phyloP scores from a whole-genome alignment of 2,797 vertebrate species.

The Serranus cabrilla region DNA sequence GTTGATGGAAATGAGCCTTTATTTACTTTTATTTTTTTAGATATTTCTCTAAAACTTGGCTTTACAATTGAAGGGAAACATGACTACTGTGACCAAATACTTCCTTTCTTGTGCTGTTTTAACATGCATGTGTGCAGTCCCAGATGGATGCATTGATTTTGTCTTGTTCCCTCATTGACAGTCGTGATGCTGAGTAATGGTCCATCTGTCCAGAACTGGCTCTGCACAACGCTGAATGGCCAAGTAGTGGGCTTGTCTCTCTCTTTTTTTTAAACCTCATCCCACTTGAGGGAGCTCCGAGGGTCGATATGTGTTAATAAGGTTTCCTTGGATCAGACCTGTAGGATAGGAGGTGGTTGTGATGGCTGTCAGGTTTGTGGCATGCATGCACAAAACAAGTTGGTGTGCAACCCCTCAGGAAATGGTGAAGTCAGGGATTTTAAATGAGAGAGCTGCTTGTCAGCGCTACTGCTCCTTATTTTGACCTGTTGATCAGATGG shows the following conservation, averaged over 20 bases:
- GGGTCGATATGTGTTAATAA: slow-evolving; percentile 60
- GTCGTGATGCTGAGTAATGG: slow-evolving; percentile 74
- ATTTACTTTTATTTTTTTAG: too few species aligned
- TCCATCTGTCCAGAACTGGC: slow-evolving; percentile 68
- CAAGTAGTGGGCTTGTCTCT: slow-evolving; percentile 38
- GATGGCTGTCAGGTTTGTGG: slow-evolving; percentile 19
- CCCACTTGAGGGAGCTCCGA: slow-evolving; percentile 37
- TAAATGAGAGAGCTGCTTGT: slow-evolving; percentile 31
- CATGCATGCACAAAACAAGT: neutral
- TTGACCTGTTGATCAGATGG: slow-evolving; percentile 52
- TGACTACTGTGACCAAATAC: slow-evolving; percentile 9
- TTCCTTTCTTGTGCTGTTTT: slow-evolving; percentile 12
- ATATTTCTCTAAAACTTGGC: too few species aligned
- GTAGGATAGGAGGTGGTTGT: neutral
- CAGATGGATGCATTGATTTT: slow-evolving; percentile 65
- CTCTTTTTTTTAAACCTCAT: slow-evolving; percentile 13
- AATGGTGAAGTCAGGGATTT: slow-evolving; percentile 48
- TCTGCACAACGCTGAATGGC: slow-evolving; percentile 60
- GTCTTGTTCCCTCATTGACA: slow-evolving; percentile 55
- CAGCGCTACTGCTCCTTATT: slow-evolving; percentile 32
- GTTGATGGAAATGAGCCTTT: too few species aligned
- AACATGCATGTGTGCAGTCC: slow-evolving; percentile 21
- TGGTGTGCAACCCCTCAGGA: slow-evolving; percentile 12
- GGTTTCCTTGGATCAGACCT: slow-evolving; percentile 37
- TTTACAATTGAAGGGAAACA: too few species aligned